Conservation (phyloP, 1,140 invertebrate species). For the Acromyrmex charruanus region DNA sequence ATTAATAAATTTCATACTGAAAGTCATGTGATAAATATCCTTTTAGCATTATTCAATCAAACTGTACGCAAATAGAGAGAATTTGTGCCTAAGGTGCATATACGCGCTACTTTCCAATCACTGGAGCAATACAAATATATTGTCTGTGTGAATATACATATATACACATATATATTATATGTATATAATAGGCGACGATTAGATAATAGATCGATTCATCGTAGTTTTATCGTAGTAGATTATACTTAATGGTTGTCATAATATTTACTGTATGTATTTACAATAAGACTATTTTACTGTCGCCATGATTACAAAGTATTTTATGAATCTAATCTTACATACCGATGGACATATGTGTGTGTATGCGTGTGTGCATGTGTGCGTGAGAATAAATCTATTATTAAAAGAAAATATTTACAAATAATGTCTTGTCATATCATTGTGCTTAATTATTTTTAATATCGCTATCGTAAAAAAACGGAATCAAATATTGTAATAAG, state of each 20-base stretch:
- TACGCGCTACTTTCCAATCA: constrained; percentile 46
- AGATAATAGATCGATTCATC: constrained; percentile 55
- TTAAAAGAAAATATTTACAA: constrained; percentile 9
- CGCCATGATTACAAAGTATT: constrained; percentile 22
- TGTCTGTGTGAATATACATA: neutral
- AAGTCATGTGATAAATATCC: constrained; percentile 66
- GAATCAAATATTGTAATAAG: constrained; percentile 59
- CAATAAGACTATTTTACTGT: constrained; percentile 29
- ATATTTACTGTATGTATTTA: constrained; percentile 39
- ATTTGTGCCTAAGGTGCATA: constrained; percentile 70
- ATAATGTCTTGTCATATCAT: constrained; percentile 62
- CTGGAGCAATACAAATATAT: constrained; percentile 74
- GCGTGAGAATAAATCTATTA: constrained; percentile 26
- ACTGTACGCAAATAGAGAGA: constrained; percentile 24
- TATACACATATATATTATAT: constrained; percentile 1
- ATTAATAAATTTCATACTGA: constrained; percentile 51
- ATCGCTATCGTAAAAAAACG: constrained; percentile 37
- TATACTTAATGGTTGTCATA: constrained; percentile 28
- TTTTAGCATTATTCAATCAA: constrained; percentile 53
- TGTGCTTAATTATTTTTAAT: constrained; percentile 24
- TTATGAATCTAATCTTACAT: constrained; percentile 28
- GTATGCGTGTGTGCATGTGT: neutral
- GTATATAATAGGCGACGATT: constrained; percentile 56
- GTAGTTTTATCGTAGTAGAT: neutral
- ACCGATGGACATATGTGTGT: neutral